A percentile compares a stretch with the other conserved stretches of the same genome.
Evolutionary conservation across 1,140 invertebrate genomes (phyloP).

Genomic region (Heliothis subflexa): DNA sequence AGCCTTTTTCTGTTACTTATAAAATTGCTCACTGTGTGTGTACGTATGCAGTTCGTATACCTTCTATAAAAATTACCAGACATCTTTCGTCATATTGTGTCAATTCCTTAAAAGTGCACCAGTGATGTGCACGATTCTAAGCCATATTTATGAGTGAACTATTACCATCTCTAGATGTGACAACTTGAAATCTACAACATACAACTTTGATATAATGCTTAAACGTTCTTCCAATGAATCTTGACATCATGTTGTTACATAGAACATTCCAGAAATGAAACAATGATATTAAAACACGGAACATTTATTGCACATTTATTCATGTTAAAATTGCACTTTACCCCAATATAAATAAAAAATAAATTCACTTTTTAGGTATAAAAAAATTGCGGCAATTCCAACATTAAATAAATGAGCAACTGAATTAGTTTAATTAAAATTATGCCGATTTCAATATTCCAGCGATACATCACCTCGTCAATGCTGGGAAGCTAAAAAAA

Average conservation of each 20-base stretch:
- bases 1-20: no score
- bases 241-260: neutral
- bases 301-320: conserved; percentile 46
- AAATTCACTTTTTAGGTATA: conserved; percentile 21
- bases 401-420: conserved; percentile 45
- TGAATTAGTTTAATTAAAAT: conserved; percentile 22
- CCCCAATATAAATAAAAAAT: conserved; percentile 38
- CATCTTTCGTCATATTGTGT: neutral
- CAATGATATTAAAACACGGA: neutral
- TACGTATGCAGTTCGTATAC: no score
- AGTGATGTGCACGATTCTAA: conserved; percentile 20
- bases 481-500: conserved; percentile 50
- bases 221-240: neutral
- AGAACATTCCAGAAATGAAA: conserved; percentile 36
- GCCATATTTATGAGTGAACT: conserved; percentile 26
- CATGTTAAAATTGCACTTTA: conserved; percentile 51
- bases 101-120: neutral
- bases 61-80: neutral
- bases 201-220: conserved; percentile 15
- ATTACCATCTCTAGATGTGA: conserved; percentile 18
- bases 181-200: conserved; percentile 11
- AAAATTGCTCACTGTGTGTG: no score
- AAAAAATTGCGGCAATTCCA: conserved; percentile 41
- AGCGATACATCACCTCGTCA: conserved; percentile 3
- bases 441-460: conserved; percentile 33